Conservation (phyloP, 2,797 vertebrate species). For the Sardinella longiceps region DNA sequence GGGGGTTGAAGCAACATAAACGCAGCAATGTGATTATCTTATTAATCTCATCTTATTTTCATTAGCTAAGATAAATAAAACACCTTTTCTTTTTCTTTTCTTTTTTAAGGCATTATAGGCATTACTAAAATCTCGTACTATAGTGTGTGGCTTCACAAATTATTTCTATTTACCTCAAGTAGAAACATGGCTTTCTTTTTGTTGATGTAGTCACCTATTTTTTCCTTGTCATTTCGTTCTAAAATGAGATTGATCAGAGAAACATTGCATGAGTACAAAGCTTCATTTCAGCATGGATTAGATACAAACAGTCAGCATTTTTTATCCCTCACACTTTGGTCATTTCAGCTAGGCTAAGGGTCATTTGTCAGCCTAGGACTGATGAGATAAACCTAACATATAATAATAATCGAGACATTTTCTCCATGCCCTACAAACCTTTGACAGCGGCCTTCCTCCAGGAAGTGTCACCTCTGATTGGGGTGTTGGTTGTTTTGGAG, state of each 20-base stretch:
- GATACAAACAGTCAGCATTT: background rate
- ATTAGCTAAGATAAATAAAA: too few relatives aligned
- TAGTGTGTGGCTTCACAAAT: background rate
- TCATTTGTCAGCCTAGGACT: background rate
- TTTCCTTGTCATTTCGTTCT: slow-evolving; percentile 5
- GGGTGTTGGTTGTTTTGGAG: background rate
- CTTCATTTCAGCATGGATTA: background rate
- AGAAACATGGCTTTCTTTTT: slow-evolving; percentile 6
- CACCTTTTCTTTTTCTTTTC: too few relatives aligned
- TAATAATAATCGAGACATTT: background rate
- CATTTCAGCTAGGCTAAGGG: background rate
- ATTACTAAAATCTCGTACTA: background rate
- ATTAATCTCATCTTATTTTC: too few relatives aligned
- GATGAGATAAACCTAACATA: background rate
- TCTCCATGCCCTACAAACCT: background rate
- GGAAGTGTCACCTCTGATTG: background rate
- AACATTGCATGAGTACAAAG: too few relatives aligned
- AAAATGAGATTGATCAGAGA: background rate
- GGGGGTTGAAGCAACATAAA: background rate
- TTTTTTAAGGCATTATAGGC: too few relatives aligned
- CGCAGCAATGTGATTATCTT: background rate
- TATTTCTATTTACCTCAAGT: background rate
- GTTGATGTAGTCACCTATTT: background rate
- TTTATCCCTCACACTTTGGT: too few relatives aligned
- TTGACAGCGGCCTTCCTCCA: background rate